Base-by-base conservation (phyloP, 35 echinoderm and acorn worm genomes). In the Lytechinus variegatus region DNA sequence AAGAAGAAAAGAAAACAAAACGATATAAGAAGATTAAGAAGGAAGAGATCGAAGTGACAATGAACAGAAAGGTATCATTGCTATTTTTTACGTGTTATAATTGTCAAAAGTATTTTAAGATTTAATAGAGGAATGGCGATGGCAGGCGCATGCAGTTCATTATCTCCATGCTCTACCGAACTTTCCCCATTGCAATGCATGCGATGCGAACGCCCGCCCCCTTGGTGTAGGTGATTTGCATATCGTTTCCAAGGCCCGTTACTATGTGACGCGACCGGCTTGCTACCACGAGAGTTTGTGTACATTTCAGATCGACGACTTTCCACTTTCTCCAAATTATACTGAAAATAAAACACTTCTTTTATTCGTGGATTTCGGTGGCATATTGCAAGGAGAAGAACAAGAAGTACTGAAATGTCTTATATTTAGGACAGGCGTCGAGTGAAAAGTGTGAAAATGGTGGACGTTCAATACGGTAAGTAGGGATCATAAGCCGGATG, bases 381-480 rank as follows among this genome's bases (percentile, higher is more conserved):
- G 8, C 66, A 79, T 16, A 79, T 79, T 79, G 4, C 19, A 79
- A 79, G 66, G 21, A 79, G 66, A 79, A 7, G 66, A 79, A 14
- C 66, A 16, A 24, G 6, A 7, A 5, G 21, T 24, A 24, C n/a
- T 79, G 66, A 79, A 7, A 79, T 79, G 66, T 79, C 66, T 8
- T 24, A 19, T 79, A 24, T 79, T 16, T 79, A 79, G 21, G 12
- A 79, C 5, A 79, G 12, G 0, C 66, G 21, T 79, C 66, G 66
- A 27, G 19, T 7, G n/a, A 24, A 79, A 79, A n/a, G 66, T 79
- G 66, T 79, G 21, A 79, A 79, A 79, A 79, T 79, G 66, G 66
- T 79, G 66, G 66, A 79, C n/a, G 14, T 79, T 79, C 66, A 79
- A 79, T 79, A 79, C 66, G 66, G 66, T 79, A 79, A 79, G 66